These are phyloP conservation scores for Malurus elegans DNA, from an alignment of 2,113 vertebrate genomes.

Conservation along the genomic window DNA sequence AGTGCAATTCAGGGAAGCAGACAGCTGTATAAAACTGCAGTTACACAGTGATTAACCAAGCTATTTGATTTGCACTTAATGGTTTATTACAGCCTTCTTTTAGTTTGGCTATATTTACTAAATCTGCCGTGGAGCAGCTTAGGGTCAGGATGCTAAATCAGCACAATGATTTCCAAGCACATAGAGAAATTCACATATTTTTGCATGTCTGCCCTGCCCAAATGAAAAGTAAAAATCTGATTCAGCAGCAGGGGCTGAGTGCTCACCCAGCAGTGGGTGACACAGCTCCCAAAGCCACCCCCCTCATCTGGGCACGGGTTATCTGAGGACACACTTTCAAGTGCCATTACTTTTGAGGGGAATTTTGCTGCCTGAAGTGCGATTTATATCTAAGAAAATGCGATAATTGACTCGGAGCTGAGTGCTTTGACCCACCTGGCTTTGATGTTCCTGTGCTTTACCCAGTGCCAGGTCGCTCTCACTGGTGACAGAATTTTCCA, in stretches of 20 bases:
- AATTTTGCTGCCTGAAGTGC: background rate
- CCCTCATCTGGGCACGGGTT: background rate
- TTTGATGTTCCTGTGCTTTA: background rate
- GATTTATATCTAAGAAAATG: conserved; percentile 7
- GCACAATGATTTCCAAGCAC: background rate
- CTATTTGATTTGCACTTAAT: conserved; percentile 29
- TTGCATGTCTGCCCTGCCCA: background rate
- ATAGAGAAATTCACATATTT: background rate
- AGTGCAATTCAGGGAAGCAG: background rate
- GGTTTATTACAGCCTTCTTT: conserved; percentile 23
- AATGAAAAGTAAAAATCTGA: background rate
- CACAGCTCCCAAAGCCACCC: background rate
- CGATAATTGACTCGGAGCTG: background rate
- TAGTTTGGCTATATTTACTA: conserved; percentile 44
- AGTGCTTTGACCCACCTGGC: background rate
- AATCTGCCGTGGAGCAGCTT: background rate
- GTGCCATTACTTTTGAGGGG: background rate
- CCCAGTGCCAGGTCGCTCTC: fast-evolving
- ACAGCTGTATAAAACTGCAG: conserved; percentile 10
- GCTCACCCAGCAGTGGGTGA: background rate
- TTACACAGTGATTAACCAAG: conserved; percentile 44
- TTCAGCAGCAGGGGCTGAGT: background rate
- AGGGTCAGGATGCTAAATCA: conserved; percentile 39
- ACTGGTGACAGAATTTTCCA: background rate
- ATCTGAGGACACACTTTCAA: background rate